These are phyloP conservation scores for Lucifuga dentata DNA, from an alignment of 2,113 vertebrate species.

Conservation along the genomic window DNA sequence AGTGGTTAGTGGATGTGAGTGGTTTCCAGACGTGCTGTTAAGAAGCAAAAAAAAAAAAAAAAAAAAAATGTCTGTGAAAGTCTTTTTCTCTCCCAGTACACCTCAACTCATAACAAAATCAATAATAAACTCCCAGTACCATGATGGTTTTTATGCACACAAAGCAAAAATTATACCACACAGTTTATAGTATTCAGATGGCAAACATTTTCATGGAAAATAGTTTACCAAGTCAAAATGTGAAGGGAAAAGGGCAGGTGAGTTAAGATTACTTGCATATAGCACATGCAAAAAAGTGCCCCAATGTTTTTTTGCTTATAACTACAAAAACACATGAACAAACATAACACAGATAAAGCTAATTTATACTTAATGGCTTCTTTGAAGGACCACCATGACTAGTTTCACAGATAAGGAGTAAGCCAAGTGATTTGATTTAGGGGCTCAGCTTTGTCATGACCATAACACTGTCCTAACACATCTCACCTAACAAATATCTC, in stretches of 20 bases:
- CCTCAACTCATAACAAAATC: slow-evolving; percentile 42
- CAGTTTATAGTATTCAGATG: slow-evolving; percentile 33
- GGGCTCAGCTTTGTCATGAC: slow-evolving; percentile 1
- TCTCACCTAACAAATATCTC: slow-evolving; percentile 5
- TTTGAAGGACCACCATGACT: background rate
- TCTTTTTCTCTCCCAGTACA: slow-evolving; percentile 43
- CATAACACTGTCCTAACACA: background rate
- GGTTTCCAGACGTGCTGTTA: slow-evolving; percentile 56
- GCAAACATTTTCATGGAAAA: slow-evolving; percentile 74
- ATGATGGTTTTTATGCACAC: slow-evolving; percentile 54
- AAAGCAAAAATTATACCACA: slow-evolving; percentile 46
- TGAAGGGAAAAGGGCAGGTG: slow-evolving; percentile 32
- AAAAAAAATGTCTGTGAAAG: background rate
- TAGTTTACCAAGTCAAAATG: slow-evolving; percentile 42
- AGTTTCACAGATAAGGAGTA: slow-evolving; percentile 11
- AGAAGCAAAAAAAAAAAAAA: slow-evolving; percentile 34
- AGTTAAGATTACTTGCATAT: slow-evolving; percentile 37
- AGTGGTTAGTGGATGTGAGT: slow-evolving; percentile 77
- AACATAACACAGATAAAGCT: slow-evolving; percentile 11
- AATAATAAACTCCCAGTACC: slow-evolving; percentile 64
- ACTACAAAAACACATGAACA: slow-evolving; percentile 8
- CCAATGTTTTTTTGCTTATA: slow-evolving; percentile 19
- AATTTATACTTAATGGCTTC: background rate
- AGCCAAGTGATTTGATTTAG: background rate
- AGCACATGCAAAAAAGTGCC: slow-evolving; percentile 53